Base-by-base conservation (phyloP, 30 jellyfish, hydroid and myxozoan species). In the Nemopilema nomurai region DNA sequence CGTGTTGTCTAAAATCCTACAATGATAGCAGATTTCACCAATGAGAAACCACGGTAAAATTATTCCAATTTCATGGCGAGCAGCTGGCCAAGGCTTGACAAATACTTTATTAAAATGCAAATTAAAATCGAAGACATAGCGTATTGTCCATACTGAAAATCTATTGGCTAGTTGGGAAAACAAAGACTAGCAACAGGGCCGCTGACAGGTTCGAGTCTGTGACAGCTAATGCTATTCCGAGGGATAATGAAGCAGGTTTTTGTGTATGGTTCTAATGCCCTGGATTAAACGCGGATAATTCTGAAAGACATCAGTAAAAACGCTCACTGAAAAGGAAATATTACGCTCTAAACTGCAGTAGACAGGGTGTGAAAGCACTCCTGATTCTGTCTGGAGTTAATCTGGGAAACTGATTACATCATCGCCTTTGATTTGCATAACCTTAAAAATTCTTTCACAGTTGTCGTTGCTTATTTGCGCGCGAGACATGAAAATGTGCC, bases 71-170 rank as follows among this genome's bases (percentile, higher is more conserved):
- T 71, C 68, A 24, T 18, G 52, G 72, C 30, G 67, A 74, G 91
- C 91, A 83, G 91, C 91, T 83, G 91, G 66, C 64, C 27, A 63
- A 64, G 80, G 79, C 91, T 72, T 83, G 74, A 49, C 81, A 80
- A 62, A 68, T 30, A 49, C 73, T 49, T 80, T 9, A 83, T 83
- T 62, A 71, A 83, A 83, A 83, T 72, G 82, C 91, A 83, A 30
- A 83, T 71, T 52, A 71, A 63, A 29, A 76, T 80, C 9, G 69
- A 71, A 65, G 79, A 71, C 28, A 51, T 21, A 72, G 65, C n/a
- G 50, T 31, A 83, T 83, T 83, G 91, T 83, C 76, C n/a, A 57
- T 20, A 49, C 30, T 25, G 22, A n/a, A 22, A 27, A 63, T 31
- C 76, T 71, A 83, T 71, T 71, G 91, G 91, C 77, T 71, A 41